These are phyloP conservation scores for Peromyscus eremicus DNA, from an alignment of 2,797 vertebrate genomes.

Conservation along the genomic window DNA sequence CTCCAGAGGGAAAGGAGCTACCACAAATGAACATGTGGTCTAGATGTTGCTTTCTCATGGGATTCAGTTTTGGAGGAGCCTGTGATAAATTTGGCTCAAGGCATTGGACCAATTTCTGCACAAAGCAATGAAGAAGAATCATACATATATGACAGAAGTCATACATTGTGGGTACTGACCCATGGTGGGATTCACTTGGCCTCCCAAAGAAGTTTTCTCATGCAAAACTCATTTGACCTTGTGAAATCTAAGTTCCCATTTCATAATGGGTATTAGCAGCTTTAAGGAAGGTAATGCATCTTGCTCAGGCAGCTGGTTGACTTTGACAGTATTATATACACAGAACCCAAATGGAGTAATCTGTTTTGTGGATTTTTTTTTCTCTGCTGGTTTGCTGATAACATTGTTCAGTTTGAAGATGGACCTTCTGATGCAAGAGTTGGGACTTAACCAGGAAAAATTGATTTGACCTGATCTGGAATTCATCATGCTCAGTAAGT, in stretches of 20 bases:
- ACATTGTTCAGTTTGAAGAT: slow-evolving; percentile 36
- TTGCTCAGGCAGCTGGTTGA: not conserved
- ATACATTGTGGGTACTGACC: not conserved
- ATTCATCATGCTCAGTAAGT: slow-evolving; percentile 58
- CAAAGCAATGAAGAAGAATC: slow-evolving; percentile 54
- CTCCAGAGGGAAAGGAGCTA: not conserved
- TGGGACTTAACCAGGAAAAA: slow-evolving; percentile 50
- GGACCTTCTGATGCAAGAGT: slow-evolving; percentile 48
- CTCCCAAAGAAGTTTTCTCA: not conserved
- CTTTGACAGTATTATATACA: not conserved
- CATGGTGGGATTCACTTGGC: not conserved
- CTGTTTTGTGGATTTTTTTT: slow-evolving; percentile 16
- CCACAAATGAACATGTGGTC: not conserved
- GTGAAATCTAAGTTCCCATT: slow-evolving; percentile 41
- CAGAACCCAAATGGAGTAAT: not conserved
- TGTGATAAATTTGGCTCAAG: slow-evolving; percentile 33
- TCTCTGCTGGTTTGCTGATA: slow-evolving; percentile 26
- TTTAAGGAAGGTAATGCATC: not conserved
- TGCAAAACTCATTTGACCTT: not conserved
- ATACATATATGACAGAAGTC: slow-evolving; percentile 14
- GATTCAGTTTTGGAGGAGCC: slow-evolving; percentile 56
- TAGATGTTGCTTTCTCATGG: not conserved
- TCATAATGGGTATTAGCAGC: not conserved
- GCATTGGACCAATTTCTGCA: not conserved
- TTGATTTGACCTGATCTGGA: slow-evolving; percentile 50